Percentiles rank a stretch among this genome's conserved stretches.
These are phyloP conservation scores for Desmodus rotundus DNA, from an alignment of 2,113 vertebrate species.

Conservation along the genomic window DNA sequence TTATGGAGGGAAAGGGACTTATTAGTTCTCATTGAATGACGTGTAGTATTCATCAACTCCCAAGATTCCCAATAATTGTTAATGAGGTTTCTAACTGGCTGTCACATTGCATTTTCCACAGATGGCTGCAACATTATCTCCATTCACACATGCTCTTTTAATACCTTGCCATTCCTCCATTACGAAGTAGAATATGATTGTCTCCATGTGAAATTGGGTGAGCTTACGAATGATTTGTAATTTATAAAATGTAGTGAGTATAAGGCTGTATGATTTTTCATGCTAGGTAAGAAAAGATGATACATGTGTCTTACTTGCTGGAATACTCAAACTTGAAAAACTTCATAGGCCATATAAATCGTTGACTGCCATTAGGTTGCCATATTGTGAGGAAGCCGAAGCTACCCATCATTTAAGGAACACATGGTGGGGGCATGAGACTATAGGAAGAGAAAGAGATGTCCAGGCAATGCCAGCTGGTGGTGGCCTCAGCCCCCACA, in stretches of 20 bases:
- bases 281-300: not conserved
- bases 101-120: constrained; percentile 23
- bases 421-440: not conserved
- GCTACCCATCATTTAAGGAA: not conserved
- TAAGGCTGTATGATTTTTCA: not conserved
- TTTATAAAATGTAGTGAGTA: not conserved
- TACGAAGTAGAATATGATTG: not conserved
- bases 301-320: not conserved
- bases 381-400: not conserved
- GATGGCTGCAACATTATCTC: not conserved
- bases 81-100: not conserved
- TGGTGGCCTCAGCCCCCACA: not conserved
- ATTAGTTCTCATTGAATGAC: not conserved
- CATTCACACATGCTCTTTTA: not conserved
- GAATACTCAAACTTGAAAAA: not conserved
- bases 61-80: not conserved
- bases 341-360: not conserved
- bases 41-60: not conserved
- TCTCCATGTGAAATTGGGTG: not conserved
- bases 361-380: not conserved
- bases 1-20: not conserved
- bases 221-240: not conserved
- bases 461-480: not conserved
- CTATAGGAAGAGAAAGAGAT: not conserved
- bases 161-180: not conserved